Evolutionary conservation across 1,140 invertebrate species (phyloP).

Genomic region (Aphidius ervi): DNA sequence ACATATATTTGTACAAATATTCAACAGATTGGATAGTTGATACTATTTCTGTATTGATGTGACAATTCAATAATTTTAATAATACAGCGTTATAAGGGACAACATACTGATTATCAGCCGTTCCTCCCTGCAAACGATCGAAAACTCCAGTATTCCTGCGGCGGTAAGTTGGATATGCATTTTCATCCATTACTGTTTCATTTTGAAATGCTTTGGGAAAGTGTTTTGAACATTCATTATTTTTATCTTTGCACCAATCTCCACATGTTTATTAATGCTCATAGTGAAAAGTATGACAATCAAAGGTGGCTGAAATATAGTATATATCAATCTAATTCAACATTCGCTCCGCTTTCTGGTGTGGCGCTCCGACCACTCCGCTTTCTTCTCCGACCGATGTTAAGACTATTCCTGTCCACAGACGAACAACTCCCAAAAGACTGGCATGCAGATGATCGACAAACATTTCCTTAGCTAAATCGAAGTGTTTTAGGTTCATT

Average conservation of each 20-base stretch:
- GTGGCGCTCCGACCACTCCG: no score
- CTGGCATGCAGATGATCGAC: slow-evolving; percentile 25
- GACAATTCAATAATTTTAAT: slow-evolving; percentile 5
- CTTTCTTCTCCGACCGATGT: neutral
- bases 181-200: slow-evolving; percentile 30
- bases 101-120: slow-evolving; percentile 14
- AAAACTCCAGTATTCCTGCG: slow-evolving; percentile 24
- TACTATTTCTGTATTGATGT: slow-evolving; percentile 17
- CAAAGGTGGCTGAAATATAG: no score
- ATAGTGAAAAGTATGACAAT: no score
- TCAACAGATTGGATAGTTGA: slow-evolving; percentile 17
- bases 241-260: slow-evolving; percentile 35
- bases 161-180: slow-evolving; percentile 32
- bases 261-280: no score
- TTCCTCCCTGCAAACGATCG: neutral
- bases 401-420: slow-evolving; percentile 14
- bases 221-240: slow-evolving; percentile 38
- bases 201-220: slow-evolving; percentile 35
- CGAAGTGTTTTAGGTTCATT: slow-evolving; percentile 24
- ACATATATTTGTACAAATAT: slow-evolving; percentile 15
- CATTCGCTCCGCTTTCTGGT: no score
- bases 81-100: slow-evolving; percentile 16
- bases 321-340: no score
- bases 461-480: slow-evolving; percentile 24
- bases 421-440: slow-evolving; percentile 21